Evolutionary conservation across 2,888 invertebrate species (phyloP).

Genomic region (Pseudococcus viburni): DNA sequence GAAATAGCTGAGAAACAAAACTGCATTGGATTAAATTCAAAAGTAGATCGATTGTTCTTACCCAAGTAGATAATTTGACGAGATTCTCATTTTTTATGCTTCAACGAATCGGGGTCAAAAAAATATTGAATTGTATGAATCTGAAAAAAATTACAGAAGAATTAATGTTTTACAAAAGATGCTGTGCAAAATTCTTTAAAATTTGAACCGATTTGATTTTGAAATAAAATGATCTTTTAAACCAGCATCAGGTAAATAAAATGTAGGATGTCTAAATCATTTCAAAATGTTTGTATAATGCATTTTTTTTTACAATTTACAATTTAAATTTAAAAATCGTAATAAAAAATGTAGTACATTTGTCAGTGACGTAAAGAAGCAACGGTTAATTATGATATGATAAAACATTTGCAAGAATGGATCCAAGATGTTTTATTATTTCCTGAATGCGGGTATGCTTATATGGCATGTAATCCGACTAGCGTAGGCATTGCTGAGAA

Average conservation of each 20-base stretch:
- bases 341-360: slow-evolving; percentile 38
- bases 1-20: no score
- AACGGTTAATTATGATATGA: slow-evolving; percentile 8
- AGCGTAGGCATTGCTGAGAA: slow-evolving; percentile 47
- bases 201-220: no score
- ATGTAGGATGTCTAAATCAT: neutral
- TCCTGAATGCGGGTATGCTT: slow-evolving; percentile 37
- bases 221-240: neutral
- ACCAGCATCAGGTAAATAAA: neutral
- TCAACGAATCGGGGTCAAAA: no score
- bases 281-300: neutral
- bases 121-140: no score
- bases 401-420: slow-evolving; percentile 47
- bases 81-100: neutral
- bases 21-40: no score
- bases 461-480: slow-evolving; percentile 47
- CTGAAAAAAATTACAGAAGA: neutral
- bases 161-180: neutral
- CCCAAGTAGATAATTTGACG: neutral
- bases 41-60: neutral
- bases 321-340: neutral
- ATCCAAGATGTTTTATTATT: slow-evolving; percentile 39
- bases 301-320: no score
- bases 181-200: no score
- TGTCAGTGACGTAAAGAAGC: slow-evolving; percentile 21